A percentile compares a stretch with the other conserved stretches of the same genome.
phyloP scores from a whole-genome alignment of 2,797 vertebrate species.

The Lepus oiostolus region DNA sequence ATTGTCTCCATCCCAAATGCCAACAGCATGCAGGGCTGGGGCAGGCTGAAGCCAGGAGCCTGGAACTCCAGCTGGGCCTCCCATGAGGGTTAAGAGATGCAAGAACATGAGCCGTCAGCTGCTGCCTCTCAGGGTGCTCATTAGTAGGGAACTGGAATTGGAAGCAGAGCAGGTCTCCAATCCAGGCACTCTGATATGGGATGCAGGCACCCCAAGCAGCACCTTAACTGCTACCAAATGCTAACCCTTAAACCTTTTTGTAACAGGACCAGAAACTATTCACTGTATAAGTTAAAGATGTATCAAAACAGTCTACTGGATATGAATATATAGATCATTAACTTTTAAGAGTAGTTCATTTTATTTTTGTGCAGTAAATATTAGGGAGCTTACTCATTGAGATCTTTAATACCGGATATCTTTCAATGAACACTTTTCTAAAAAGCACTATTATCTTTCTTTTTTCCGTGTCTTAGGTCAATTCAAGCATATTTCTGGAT shows the following conservation, averaged over 20 bases:
- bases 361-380: conserved; percentile 56
- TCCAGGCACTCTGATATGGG: no score
- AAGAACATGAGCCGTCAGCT: no score
- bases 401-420: background rate
- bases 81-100: no score
- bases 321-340: background rate
- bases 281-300: background rate
- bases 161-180: no score
- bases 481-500: background rate
- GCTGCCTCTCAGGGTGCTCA: no score
- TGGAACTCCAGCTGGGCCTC: no score
- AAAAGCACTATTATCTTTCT: conserved; percentile 31
- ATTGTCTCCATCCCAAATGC: no score
- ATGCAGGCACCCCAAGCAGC: no score
- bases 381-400: background rate
- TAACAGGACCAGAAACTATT: conserved; percentile 5
- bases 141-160: no score
- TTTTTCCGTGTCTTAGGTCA: conserved; percentile 62
- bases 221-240: no score
- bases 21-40: no score
- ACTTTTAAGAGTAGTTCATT: background rate
- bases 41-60: no score
- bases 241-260: background rate
- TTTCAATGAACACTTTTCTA: conserved; percentile 37
- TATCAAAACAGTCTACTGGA: conserved; percentile 1